phyloP scores from a whole-genome alignment of 1,140 invertebrate genomes.

The Trachelipus rathkii region DNA sequence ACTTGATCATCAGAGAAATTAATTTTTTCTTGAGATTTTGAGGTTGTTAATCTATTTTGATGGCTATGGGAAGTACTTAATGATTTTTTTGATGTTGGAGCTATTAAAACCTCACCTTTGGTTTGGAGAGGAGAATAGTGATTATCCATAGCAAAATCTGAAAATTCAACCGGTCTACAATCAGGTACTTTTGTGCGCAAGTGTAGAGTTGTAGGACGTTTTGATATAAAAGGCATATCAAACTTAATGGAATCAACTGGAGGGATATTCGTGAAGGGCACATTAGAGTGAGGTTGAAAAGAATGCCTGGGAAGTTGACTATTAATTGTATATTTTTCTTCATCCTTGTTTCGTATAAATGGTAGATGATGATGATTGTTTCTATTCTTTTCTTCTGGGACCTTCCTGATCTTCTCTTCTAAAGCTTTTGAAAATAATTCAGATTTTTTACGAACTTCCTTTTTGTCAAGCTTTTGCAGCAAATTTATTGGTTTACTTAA shows the following conservation, averaged over 20 bases:
- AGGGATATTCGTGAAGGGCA: background rate
- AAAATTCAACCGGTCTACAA: conserved; percentile 27
- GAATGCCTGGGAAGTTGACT: background rate
- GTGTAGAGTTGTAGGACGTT: conserved; percentile 37
- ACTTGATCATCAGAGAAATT: no score
- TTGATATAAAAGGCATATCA: conserved; percentile 19
- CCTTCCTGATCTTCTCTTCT: background rate
- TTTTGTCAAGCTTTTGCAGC: conserved; percentile 31
- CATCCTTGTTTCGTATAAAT: background rate
- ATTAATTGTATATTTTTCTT: background rate
- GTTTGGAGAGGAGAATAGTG: background rate
- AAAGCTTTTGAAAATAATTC: background rate
- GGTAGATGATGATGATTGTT: no score
- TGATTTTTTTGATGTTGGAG: background rate
- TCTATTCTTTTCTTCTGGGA: no score
- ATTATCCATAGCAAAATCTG: background rate
- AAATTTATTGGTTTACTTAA: conserved; percentile 21
- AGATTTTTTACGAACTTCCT: conserved; percentile 30
- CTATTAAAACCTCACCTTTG: background rate
- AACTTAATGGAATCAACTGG: conserved; percentile 18
- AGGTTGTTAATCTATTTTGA: no score
- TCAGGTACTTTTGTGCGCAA: conserved; percentile 39
- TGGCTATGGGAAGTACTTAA: conserved; percentile 7
- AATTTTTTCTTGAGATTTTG: no score
- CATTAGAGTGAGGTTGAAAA: conserved; percentile 6